A percentile compares a stretch with the other conserved stretches of the same genome.
Conservation (phyloP, 2,888 invertebrate genomes). For the Apotomis capreana region DNA sequence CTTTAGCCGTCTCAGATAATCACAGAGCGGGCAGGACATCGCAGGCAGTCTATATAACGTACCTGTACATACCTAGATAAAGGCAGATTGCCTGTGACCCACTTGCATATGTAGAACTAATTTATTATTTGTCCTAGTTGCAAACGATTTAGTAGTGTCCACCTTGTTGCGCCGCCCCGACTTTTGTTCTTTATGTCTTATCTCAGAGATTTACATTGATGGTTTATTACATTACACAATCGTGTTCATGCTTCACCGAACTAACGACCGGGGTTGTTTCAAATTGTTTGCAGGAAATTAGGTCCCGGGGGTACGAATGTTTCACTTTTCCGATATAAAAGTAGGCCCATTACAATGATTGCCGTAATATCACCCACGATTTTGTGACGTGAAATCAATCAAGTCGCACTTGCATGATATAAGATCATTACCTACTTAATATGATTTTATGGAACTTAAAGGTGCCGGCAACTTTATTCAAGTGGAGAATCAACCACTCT, state of each 20-base stretch:
- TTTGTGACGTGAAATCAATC: background rate
- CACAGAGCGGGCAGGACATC: conserved; percentile 11
- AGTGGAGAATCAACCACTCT: too few relatives aligned
- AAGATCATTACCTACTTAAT: too few relatives aligned
- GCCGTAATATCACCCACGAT: background rate
- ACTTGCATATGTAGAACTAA: conserved; percentile 31
- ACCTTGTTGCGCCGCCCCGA: conserved; percentile 6
- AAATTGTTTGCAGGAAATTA: conserved; percentile 33
- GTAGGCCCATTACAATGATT: conserved; percentile 3
- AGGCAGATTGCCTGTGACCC: conserved; percentile 12
- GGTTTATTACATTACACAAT: conserved; percentile 31
- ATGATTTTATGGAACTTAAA: too few relatives aligned
- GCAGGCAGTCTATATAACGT: conserved; percentile 4
- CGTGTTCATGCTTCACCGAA: conserved; percentile 25
- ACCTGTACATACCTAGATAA: conserved; percentile 7
- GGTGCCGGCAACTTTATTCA: too few relatives aligned
- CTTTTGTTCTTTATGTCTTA: conserved; percentile 15
- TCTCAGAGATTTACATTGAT: conserved; percentile 33
- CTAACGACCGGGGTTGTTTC: conserved; percentile 35
- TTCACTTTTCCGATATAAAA: conserved; percentile 30
- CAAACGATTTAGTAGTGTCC: conserved; percentile 21
- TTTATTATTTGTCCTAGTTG: conserved; percentile 35
- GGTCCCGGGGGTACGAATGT: conserved; percentile 22
- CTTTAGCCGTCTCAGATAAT: background rate
- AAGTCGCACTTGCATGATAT: background rate